phyloP scores from a whole-genome alignment of 92 coral and sea anemone genomes.

The Parazoanthus swiftii region DNA sequence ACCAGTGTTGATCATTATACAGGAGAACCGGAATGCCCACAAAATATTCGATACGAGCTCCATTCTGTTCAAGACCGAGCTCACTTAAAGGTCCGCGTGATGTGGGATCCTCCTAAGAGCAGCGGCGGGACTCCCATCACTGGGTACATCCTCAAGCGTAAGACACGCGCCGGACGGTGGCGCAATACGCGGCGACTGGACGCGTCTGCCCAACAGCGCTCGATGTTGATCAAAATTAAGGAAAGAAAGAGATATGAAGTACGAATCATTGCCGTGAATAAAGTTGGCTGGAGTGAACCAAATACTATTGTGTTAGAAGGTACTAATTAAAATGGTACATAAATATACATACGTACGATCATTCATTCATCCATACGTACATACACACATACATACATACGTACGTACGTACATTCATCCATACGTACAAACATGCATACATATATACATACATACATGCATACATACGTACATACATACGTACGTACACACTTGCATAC shows the following conservation, averaged over 20 bases:
- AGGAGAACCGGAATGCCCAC: conserved; percentile 23
- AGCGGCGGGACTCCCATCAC: conserved; percentile 39
- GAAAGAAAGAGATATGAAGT: conserved; percentile 33
- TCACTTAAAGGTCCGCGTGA: conserved; percentile 26
- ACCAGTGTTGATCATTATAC: neutral
- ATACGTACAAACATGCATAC: neutral
- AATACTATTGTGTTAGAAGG: conserved; percentile 18
- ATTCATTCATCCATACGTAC: neutral
- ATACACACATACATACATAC: neutral
- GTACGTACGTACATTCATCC: neutral
- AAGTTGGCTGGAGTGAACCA: conserved; percentile 42
- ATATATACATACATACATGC: neutral
- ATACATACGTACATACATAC: neutral
- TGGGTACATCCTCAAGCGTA: conserved; percentile 38
- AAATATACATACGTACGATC: neutral
- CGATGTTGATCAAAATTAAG: conserved; percentile 35
- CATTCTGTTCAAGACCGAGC: conserved; percentile 35
- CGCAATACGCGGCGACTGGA: conserved; percentile 28
- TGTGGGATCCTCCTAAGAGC: conserved; percentile 24
- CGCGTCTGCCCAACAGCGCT: conserved; percentile 31
- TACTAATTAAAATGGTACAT: neutral
- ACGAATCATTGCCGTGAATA: conserved; percentile 27
- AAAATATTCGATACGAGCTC: conserved; percentile 35
- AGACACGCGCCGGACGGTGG: conserved; percentile 36
- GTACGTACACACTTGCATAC: no score